Evolutionary conservation across 2,888 invertebrate genomes (phyloP), one percentile per base, ranked within the genome.

Genomic region (Anagyrus pseudococci): DNA sequence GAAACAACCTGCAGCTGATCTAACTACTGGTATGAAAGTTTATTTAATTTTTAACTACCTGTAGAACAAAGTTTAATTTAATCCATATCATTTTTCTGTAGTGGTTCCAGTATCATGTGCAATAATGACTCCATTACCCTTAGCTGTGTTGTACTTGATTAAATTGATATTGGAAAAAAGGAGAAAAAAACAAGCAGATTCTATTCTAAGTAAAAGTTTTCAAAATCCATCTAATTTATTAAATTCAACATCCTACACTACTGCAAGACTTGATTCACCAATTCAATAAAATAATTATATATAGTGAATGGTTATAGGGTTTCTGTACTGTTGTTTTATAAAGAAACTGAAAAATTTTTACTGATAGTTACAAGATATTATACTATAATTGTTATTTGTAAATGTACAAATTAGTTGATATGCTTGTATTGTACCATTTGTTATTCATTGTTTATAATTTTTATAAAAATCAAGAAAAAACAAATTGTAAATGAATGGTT

Each of bases 41-140:
- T n/a, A 41, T n/a, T 41, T 41, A 4, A 4, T 41, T 41, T 41
- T 43, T 6, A 17, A 43, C n/a, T 4, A 17, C 2, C 22, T 10
- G 2, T n/a, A 44, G 22, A 7, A 15, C 17, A 17, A 44, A n/a
- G 2, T 44, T 44, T 20, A 49, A 58, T 63, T 49, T 25, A 48
- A 58, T 43, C 7, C 1, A 46, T 46, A 41, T 13, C 15, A n/a
- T 54, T 58, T 29, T 47, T 71, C 85, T 83, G 62, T 84, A 88
- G 94, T 96, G 71, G 87, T 94, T 63, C 96, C 97, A 2, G 95
- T 97, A 0, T 87, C 94, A 2, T 91, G 94, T 20, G 96, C 96
- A 19, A 89, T 95, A 48, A 94, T 97, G 93, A 97, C 97, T 0
- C 97, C 97, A 0, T 77, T 96, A 23, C 96, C 97, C 0, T 84